Base-by-base conservation (phyloP, 1,140 invertebrate species). In the Pachypeltis micranthus region DNA sequence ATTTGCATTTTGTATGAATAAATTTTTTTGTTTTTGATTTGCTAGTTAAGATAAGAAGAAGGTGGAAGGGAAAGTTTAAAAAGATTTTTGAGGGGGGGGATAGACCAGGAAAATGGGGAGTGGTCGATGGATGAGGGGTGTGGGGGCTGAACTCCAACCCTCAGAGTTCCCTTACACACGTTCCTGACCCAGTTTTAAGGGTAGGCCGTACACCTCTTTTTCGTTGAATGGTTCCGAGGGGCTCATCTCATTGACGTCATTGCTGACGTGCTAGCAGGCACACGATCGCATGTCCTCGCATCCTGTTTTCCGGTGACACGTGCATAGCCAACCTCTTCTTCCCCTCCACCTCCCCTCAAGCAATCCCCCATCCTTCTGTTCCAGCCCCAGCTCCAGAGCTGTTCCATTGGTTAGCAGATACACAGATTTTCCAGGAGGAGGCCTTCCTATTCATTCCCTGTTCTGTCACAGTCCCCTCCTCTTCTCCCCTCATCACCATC, bases 261-360 rank as follows among this genome's bases (percentile, higher is more conserved):
- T 51, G 47, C 47, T 51, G 62, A 63, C 62, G 62, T 63, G n/a
- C n/a, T n/a, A n/a, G n/a, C 62, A 57, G 2, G 0, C 7, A n/a
- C 28, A 19, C 62, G 57, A 47, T 47, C 57, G 62, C 31, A 4
- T 63, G 61, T 24, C 61, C 61, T n/a, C 1, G 1, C 56, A 29
- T 34, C 62, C 62, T 54, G 29, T 47, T 57, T 63, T 23, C 4
- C 2, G 21, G 24, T n/a, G 25, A 59, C 58, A 59, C 58, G 58
- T 59, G 58, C 26, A 12, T n/a, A n/a, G 47, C 21, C 4, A 21
- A 51, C 47, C 47, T 21, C 31, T 39, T 21, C 47, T 51, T 21
- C 19, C 47, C 47, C 12, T 21, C 47, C 10, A 4, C n/a, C 2
- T 23, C 4, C 57, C 29, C 39, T 31, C 29, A 59, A n/a, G n/a